phyloP scores from a whole-genome alignment of 2,888 invertebrate species.

The Rhabditoides inermis region DNA sequence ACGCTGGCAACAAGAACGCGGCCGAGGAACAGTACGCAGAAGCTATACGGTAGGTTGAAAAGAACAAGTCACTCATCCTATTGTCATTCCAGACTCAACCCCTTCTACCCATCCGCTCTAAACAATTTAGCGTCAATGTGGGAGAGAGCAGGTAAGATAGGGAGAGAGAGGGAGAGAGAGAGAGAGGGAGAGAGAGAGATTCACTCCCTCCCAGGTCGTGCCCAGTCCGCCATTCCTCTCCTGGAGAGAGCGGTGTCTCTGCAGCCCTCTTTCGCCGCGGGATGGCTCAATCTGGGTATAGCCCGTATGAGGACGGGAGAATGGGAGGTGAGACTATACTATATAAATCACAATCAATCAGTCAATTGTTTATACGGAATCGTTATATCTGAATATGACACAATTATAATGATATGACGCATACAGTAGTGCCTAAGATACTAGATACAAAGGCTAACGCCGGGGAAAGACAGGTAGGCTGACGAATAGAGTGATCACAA shows the following conservation, averaged over 20 bases:
- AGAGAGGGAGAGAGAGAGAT: not conserved
- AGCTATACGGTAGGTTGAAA: conserved; percentile 25
- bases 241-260: conserved; percentile 13
- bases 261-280: conserved; percentile 77
- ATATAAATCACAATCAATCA: conserved; percentile 1
- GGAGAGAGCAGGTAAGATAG: conserved; percentile 18
- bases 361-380: conserved; percentile 68
- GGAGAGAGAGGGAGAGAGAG: not conserved
- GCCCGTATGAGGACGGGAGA: conserved; percentile 65
- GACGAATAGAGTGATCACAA: too few species aligned
- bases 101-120: conserved; percentile 81
- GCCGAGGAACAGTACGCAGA: conserved; percentile 69
- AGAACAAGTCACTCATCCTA: not conserved
- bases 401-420: too few species aligned
- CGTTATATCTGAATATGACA: conserved; percentile 66
- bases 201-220: too few species aligned
- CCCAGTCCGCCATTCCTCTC: not conserved
- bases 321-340: conserved; percentile 8
- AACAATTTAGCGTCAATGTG: conserved; percentile 79
- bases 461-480: too few species aligned
- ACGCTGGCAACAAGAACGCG: conserved; percentile 63
- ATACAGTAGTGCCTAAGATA: too few species aligned
- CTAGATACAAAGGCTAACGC: too few species aligned
- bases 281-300: conserved; percentile 97
- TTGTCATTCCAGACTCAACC: conserved; percentile 63